Conservation (phyloP, 2,888 invertebrate species). For the Urechis unicinctus region DNA sequence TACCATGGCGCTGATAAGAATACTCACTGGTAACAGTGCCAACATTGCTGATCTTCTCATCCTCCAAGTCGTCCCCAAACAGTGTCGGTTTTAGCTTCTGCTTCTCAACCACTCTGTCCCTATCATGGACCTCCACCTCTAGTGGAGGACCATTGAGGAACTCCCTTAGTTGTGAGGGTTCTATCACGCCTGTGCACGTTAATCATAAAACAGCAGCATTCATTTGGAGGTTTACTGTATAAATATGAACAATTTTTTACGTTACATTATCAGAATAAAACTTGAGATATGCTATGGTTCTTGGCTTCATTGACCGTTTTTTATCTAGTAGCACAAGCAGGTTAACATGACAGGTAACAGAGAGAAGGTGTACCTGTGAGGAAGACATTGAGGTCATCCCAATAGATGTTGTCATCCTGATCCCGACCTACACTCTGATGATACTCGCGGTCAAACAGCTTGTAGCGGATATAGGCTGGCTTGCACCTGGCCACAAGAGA, state of each 20-base stretch:
- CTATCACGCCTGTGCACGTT: constrained; percentile 41
- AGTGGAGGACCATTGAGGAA: constrained; percentile 43
- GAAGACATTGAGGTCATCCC: constrained; percentile 47
- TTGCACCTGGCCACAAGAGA: constrained; percentile 32
- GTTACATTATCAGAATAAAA: too few relatives aligned
- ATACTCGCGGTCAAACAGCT: constrained; percentile 36
- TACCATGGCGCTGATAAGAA: too few relatives aligned
- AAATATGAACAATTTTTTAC: too few relatives aligned
- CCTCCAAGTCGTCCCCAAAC: constrained; percentile 48
- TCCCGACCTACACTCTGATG: constrained; percentile 34
- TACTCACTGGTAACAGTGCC: constrained; percentile 44
- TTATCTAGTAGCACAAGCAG: too few relatives aligned
- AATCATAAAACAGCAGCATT: too few relatives aligned
- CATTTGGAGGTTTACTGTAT: too few relatives aligned
- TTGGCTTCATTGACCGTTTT: too few relatives aligned
- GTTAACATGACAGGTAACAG: too few relatives aligned
- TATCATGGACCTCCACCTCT: constrained; percentile 47
- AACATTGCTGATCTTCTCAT: constrained; percentile 49
- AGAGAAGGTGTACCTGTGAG: constrained; percentile 45
- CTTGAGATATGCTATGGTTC: too few relatives aligned
- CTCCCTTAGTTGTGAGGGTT: constrained; percentile 37
- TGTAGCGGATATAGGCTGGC: constrained; percentile 43
- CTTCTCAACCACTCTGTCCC: constrained; percentile 39
- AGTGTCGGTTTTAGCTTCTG: constrained; percentile 35
- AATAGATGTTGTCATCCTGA: constrained; percentile 39